Conservation (phyloP, 2,797 vertebrate genomes). For the Mareca penelope region DNA sequence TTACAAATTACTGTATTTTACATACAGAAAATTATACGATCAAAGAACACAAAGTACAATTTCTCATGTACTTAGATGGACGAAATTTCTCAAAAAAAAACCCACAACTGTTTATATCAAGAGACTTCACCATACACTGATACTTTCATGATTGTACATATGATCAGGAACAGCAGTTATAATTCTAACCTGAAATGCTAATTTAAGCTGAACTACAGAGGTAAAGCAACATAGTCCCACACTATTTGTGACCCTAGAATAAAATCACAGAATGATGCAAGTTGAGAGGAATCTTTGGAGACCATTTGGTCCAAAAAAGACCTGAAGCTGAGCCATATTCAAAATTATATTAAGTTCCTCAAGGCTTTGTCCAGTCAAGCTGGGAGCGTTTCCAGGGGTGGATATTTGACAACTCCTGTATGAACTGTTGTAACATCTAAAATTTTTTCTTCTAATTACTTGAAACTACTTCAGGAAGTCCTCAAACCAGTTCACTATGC, state of each 20-base stretch:
- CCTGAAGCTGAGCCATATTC: background rate
- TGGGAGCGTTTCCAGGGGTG: background rate
- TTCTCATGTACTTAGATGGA: background rate
- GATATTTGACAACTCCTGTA: background rate
- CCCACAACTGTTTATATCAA: background rate
- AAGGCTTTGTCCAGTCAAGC: background rate
- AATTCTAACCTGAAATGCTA: background rate
- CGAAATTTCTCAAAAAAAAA: background rate
- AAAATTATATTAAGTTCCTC: background rate
- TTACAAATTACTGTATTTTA: background rate
- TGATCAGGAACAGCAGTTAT: background rate
- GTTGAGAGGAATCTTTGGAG: background rate
- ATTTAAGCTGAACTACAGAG: background rate
- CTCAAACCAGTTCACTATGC: background rate
- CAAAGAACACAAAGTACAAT: background rate
- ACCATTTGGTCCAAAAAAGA: background rate
- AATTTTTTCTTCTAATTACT: background rate
- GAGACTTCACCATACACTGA: background rate
- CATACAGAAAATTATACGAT: background rate
- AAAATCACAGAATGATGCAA: background rate
- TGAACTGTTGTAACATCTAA: background rate
- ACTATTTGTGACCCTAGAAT: background rate
- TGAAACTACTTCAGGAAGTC: conserved; percentile 15
- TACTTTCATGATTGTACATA: background rate
- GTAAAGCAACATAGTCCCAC: background rate